Evolutionary conservation across 2,113 vertebrate species (phyloP), one percentile per base, ranked within the genome.

Genomic region (Clarias gariepinus): DNA sequence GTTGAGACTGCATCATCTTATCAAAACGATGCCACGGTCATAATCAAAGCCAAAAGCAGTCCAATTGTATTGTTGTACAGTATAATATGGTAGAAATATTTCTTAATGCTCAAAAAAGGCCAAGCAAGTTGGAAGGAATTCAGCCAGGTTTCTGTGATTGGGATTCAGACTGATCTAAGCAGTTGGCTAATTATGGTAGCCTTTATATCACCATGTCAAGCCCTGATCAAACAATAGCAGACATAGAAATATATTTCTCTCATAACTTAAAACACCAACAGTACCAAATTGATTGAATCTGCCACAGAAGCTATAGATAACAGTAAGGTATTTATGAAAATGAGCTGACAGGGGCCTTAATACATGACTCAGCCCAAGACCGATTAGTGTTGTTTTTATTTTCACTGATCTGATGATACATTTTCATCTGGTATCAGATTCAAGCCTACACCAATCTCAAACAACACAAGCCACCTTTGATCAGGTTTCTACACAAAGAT

Each of bases 391-490:
- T 83, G 30, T 47, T 73, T 47, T 23, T 13, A 47, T 74, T 7
- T 41, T 63, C 71, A 15, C 64, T n/a, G 18, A 69, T 47, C n/a
- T 68, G 41, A 30, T 82, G 63, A 82, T 73, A 84, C 33, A 11
- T 84, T 47, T 33, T 13, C 28, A 78, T 78, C n/a, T 53, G 73
- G 36, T 64, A 53, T 85, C 58, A 78, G 8, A 13, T 9, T 53
- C 36, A 53, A 53, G 58, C 60, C 53, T 64, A 79, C 28, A 66
- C 82, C 55, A 25, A 61, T 74, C 25, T 52, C 10, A 41, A 80
- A 69, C 15, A 28, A 47, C 80, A 53, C 73, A 30, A 64, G 58
- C 19, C 52, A 85, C n/a, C 58, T 85, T 85, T 85, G 58, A 78
- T 78, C 83, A 77, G 58, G n/a, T 64, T 64, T 55, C 82, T 83